Evolutionary conservation across 2,113 vertebrate species (phyloP).

Genomic region (Bambusicola thoracicus): DNA sequence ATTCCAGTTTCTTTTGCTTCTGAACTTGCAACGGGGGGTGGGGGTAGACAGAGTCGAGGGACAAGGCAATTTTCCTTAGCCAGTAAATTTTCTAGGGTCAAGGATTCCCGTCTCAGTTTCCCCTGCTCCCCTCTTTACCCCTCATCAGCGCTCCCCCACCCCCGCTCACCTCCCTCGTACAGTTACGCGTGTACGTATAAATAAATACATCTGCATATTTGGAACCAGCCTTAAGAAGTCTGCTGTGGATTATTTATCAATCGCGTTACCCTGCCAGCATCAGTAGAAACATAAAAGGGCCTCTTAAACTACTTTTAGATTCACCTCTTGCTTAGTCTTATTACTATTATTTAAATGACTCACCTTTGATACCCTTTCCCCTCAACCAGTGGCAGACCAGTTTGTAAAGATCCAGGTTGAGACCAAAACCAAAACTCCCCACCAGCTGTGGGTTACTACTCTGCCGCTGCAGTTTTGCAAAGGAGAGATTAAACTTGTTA

Average conservation of each 20-base stretch:
- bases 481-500: constrained; percentile 24
- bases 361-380: constrained; percentile 64
- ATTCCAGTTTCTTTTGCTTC: constrained; percentile 74
- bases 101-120: background rate
- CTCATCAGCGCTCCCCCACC: background rate
- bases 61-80: constrained; percentile 39
- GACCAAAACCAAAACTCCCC: background rate
- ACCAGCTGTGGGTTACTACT: background rate
- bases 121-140: background rate
- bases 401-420: constrained; percentile 66
- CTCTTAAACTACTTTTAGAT: background rate
- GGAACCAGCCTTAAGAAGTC: background rate
- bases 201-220: constrained; percentile 41
- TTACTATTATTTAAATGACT: constrained; percentile 23
- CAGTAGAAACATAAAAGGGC: background rate
- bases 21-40: constrained; percentile 59
- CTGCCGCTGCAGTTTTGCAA: background rate
- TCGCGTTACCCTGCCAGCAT: background rate
- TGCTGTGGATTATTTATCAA: constrained; percentile 19
- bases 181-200: constrained; percentile 6
- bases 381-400: constrained; percentile 20
- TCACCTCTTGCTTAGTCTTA: background rate
- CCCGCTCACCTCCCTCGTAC: background rate
- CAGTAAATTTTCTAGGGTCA: constrained; percentile 17
- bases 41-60: background rate